Conservation (phyloP, 1,140 invertebrate species). For the Neodiprion lecontei region DNA sequence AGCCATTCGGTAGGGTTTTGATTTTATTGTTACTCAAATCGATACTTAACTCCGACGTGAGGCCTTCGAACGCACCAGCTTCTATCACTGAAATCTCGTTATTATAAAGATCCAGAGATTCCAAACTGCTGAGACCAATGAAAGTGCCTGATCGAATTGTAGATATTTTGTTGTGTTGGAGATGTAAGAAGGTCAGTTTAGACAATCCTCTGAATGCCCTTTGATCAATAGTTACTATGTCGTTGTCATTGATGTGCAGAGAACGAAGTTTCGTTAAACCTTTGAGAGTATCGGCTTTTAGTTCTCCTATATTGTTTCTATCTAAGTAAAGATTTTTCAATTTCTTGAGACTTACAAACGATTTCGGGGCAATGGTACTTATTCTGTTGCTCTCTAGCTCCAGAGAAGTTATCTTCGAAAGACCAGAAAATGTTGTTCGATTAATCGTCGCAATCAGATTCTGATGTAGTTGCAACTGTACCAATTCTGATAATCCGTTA, state of each 20-base stretch:
- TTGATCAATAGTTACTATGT: constrained; percentile 14
- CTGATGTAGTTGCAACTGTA: constrained; percentile 22
- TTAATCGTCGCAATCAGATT: constrained; percentile 25
- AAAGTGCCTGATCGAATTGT: constrained; percentile 20
- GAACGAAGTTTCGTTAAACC: constrained; percentile 26
- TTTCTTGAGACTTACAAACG: constrained; percentile 20
- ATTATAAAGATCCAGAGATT: not conserved
- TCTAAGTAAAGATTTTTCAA: constrained; percentile 26
- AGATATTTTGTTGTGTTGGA: constrained; percentile 27
- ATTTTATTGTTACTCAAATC: constrained; percentile 6
- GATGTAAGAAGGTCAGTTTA: constrained; percentile 20
- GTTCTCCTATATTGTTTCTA: constrained; percentile 18
- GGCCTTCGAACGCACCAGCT: not conserved
- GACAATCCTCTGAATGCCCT: constrained; percentile 21
- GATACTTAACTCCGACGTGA: not conserved
- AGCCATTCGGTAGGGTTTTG: not conserved
- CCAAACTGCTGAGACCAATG: not conserved
- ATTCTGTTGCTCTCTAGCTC: constrained; percentile 33
- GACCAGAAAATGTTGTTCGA: constrained; percentile 18
- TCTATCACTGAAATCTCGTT: constrained; percentile 6
- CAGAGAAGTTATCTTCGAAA: constrained; percentile 16
- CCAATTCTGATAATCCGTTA: constrained; percentile 19
- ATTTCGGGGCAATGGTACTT: not conserved
- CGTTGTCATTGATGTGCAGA: constrained; percentile 30
- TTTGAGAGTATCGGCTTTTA: constrained; percentile 15